These are phyloP conservation scores for Noctua janthina DNA, from an alignment of 2,888 invertebrate genomes.

Conservation along the genomic window DNA sequence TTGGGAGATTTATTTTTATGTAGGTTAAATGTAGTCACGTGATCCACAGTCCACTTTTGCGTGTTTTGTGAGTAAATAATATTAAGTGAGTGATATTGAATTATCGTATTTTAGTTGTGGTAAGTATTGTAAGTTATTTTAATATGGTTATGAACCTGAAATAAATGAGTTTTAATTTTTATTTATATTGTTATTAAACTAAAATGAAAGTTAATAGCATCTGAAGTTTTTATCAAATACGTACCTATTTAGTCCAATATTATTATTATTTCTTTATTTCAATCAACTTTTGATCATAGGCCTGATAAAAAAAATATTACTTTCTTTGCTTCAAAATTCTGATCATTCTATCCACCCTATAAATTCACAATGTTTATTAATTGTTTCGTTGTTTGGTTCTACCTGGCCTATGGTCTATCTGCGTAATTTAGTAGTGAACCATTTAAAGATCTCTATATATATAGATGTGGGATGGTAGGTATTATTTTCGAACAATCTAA, in stretches of 20 bases:
- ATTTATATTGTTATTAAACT: background rate
- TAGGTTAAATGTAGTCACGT: slow-evolving; percentile 11
- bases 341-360: background rate
- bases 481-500: background rate
- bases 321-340: background rate
- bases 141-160: too few relatives aligned
- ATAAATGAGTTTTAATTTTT: too few relatives aligned
- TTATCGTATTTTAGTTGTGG: background rate
- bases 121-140: background rate
- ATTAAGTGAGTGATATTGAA: background rate
- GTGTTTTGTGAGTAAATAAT: background rate
- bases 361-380: background rate
- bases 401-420: background rate
- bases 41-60: background rate
- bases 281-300: too few relatives aligned
- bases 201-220: background rate
- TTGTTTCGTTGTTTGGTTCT: background rate
- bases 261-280: too few relatives aligned
- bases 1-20: slow-evolving; percentile 38
- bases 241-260: background rate
- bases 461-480: background rate
- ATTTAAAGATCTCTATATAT: background rate
- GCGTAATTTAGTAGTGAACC: background rate
- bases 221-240: background rate
- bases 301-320: background rate